These are phyloP conservation scores for Gymnoscopelus microlampas DNA, from an alignment of 2,797 vertebrate species.

Conservation along the genomic window DNA sequence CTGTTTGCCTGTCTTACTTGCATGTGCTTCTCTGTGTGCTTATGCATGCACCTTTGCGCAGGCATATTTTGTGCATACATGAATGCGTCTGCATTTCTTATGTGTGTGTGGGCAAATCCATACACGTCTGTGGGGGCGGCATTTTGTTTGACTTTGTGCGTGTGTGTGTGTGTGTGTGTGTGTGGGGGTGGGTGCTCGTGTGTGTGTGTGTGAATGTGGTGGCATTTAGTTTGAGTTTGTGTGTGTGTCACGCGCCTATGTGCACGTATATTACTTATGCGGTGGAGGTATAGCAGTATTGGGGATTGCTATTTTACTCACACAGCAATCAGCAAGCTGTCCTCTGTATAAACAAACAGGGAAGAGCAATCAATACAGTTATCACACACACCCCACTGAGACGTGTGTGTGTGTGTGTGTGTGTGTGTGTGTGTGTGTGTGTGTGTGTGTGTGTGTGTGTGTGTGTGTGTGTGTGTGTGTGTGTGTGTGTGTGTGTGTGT, in stretches of 20 bases:
- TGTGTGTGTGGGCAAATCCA: background rate
- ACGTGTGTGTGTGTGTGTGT: constrained; percentile 9
- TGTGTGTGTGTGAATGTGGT: constrained; percentile 19
- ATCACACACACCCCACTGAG: constrained; percentile 75
- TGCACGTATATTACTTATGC: constrained; percentile 59
- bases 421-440: background rate
- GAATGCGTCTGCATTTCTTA: constrained; percentile 18
- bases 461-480: no score
- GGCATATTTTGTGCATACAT: constrained; percentile 7
- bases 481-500: background rate
- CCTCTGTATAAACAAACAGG: constrained; percentile 76
- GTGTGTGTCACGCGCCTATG: constrained; percentile 4
- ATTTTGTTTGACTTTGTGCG: background rate
- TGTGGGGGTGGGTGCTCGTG: background rate
- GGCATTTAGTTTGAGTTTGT: constrained; percentile 24
- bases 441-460: no score
- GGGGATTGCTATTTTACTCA: constrained; percentile 67
- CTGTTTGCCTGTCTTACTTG: constrained; percentile 1
- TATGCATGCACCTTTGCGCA: no score
- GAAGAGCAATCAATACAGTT: constrained; percentile 76
- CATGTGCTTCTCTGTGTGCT: no score
- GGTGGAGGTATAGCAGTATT: constrained; percentile 37
- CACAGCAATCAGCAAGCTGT: constrained; percentile 80
- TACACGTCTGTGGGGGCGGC: no score
- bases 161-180: no score